Evolutionary conservation across 2,888 invertebrate species (phyloP).

Genomic region (Orthosia cruda): DNA sequence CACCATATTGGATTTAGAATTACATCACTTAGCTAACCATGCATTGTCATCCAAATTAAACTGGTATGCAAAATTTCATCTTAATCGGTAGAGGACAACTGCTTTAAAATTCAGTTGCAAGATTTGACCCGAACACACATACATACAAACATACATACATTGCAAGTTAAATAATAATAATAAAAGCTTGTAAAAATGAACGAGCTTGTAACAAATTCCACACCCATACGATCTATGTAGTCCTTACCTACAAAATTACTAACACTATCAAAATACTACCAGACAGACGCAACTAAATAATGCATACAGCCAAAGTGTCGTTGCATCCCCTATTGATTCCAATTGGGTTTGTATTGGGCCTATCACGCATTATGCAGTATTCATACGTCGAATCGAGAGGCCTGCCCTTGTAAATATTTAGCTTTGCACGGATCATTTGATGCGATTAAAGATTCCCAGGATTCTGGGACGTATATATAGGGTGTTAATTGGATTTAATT

Average conservation of each 20-base stretch:
- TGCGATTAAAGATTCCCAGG: constrained; percentile 43
- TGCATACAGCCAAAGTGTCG: constrained; percentile 75
- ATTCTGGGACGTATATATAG: constrained; percentile 37
- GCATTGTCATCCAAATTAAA: too few species aligned
- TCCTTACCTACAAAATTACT: not conserved
- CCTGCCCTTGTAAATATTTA: constrained; percentile 64
- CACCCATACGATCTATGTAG: not conserved
- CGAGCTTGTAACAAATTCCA: not conserved
- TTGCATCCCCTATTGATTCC: constrained; percentile 72
- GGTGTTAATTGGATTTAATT: constrained; percentile 45
- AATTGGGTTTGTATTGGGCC: constrained; percentile 64
- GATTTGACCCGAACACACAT: too few species aligned
- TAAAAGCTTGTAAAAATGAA: too few species aligned
- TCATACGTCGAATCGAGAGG: constrained; percentile 55
- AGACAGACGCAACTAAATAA: constrained; percentile 77
- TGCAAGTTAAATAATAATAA: too few species aligned
- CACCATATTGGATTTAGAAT: too few species aligned
- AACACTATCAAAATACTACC: constrained; percentile 39
- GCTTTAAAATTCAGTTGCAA: too few species aligned
- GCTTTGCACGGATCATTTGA: constrained; percentile 52
- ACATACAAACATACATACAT: too few species aligned
- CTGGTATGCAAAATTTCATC: too few species aligned
- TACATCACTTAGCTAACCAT: too few species aligned
- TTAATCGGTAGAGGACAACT: too few species aligned
- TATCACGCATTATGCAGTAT: constrained; percentile 68